Evolutionary conservation across 2,113 vertebrate species (phyloP).

Genomic region (Theristicus caerulescens): DNA sequence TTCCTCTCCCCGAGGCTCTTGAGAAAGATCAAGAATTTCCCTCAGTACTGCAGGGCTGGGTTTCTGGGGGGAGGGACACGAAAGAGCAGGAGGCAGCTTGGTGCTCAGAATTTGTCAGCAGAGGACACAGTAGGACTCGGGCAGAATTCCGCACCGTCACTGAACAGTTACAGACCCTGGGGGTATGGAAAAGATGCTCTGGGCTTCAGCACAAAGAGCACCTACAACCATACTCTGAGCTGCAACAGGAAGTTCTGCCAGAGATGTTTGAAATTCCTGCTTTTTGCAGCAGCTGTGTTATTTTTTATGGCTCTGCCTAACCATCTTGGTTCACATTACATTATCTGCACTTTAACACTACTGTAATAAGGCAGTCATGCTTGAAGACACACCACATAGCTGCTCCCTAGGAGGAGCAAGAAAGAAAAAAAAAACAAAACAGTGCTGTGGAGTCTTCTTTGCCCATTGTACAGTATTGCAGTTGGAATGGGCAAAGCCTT

Average conservation of each 20-base stretch:
- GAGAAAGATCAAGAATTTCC: not conserved
- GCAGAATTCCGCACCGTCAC: not conserved
- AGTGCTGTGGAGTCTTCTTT: not conserved
- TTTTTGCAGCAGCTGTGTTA: not conserved
- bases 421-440: not conserved
- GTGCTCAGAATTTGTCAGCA: not conserved
- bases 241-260: not conserved
- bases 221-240: not conserved
- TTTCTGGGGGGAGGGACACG: not conserved
- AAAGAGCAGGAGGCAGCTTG: not conserved
- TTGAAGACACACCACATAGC: accelerated
- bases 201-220: not conserved
- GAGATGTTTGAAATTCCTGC: not conserved
- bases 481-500: not conserved
- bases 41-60: not conserved
- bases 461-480: not conserved
- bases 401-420: not conserved
- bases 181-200: not conserved
- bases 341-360: not conserved
- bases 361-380: not conserved
- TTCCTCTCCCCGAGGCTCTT: not conserved
- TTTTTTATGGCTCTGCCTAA: not conserved
- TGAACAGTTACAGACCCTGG: not conserved
- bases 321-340: not conserved
- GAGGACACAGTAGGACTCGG: not conserved